Percentiles rank a stretch among this genome's conserved stretches.
Conservation (phyloP, 2,797 vertebrate species). For the Poeciliopsis turneri region DNA sequence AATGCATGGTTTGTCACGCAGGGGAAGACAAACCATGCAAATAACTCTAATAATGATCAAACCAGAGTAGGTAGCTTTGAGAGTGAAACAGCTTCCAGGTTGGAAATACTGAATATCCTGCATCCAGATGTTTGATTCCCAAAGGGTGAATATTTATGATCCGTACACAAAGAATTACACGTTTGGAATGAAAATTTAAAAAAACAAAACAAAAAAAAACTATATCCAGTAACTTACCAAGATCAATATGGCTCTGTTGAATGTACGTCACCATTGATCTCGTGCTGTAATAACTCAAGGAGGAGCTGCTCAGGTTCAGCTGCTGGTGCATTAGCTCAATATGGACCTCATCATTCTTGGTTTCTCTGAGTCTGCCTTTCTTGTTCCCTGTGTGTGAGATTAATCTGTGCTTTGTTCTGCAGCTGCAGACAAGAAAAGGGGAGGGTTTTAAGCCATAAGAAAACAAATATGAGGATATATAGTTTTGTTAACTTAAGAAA, state of each 20-base stretch:
- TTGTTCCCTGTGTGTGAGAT: not conserved
- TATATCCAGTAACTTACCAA: not conserved
- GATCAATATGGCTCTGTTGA: not conserved
- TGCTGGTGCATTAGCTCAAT: not conserved
- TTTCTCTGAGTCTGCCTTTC: not conserved
- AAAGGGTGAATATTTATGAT: not conserved
- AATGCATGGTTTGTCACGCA: not conserved
- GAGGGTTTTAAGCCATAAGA: not conserved
- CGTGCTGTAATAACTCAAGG: not conserved
- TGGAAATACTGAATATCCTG: not conserved
- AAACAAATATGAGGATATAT: not conserved
- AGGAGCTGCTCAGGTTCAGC: not conserved
- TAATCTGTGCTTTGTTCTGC: not conserved
- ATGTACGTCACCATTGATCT: not conserved
- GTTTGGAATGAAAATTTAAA: not conserved
- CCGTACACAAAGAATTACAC: not conserved
- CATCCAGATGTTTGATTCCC: not conserved
- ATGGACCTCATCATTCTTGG: not conserved
- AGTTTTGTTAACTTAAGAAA: not conserved
- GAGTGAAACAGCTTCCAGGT: not conserved
- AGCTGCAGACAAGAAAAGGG: not conserved
- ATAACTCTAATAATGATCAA: not conserved
- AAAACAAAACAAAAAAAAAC: not conserved
- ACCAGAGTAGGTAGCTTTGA: not conserved
- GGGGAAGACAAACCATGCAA: not conserved